Conservation (phyloP, 2,113 vertebrate genomes). For the Caloenas nicobarica region DNA sequence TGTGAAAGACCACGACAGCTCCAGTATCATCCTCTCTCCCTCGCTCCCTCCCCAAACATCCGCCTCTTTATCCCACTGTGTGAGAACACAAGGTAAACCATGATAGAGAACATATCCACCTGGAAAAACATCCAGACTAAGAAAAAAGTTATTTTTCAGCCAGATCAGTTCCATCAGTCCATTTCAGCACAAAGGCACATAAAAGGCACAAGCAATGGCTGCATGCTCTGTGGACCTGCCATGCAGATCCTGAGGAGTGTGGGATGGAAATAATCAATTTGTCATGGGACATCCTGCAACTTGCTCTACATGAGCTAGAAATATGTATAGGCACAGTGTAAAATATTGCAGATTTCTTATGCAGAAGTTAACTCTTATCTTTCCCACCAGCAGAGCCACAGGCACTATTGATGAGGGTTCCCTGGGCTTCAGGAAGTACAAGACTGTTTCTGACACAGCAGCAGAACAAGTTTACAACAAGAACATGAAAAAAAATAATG, state of each 20-base stretch:
- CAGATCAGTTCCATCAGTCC: not conserved
- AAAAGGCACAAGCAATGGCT: not conserved
- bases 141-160: not conserved
- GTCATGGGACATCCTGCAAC: not conserved
- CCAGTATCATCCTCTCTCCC: not conserved
- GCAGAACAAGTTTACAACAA: not conserved
- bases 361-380: not conserved
- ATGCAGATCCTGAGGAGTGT: not conserved
- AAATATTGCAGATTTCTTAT: not conserved
- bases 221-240: fast-evolving
- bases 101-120: not conserved
- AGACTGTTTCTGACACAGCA: not conserved
- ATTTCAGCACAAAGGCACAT: not conserved
- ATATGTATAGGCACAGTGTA: not conserved
- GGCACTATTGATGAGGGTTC: not conserved
- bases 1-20: not conserved
- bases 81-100: not conserved
- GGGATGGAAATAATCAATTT: not conserved
- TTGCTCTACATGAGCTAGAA: not conserved
- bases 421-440: not conserved
- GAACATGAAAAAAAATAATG: not conserved
- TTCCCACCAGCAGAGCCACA: not conserved
- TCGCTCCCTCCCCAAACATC: not conserved
- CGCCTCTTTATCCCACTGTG: not conserved
- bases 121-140: not conserved